Percentiles rank a stretch among this genome's conserved stretches.
Evolutionary conservation across 2,888 invertebrate genomes (phyloP).

Genomic region (Odontothrips loti): DNA sequence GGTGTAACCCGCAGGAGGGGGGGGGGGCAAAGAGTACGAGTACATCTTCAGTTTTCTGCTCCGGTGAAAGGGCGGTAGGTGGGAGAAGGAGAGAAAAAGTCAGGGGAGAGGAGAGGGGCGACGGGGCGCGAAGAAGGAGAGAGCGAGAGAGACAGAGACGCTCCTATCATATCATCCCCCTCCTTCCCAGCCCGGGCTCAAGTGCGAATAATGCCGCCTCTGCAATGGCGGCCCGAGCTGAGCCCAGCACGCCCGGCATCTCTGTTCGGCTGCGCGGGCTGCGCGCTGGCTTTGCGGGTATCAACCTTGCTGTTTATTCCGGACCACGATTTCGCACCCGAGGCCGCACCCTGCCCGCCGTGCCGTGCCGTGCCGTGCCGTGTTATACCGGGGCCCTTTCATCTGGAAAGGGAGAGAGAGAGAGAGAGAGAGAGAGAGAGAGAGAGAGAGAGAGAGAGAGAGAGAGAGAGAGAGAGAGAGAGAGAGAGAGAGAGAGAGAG

Average conservation of each 20-base stretch:
- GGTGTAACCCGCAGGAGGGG: neutral
- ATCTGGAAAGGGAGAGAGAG: neutral
- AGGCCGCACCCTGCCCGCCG: neutral
- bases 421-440: too few species aligned
- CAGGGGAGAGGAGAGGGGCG: neutral
- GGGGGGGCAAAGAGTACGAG: neutral
- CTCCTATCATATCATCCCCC: neutral
- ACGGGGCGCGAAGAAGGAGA: neutral
- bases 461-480: neutral
- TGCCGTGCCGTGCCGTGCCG: too few species aligned
- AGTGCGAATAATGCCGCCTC: neutral
- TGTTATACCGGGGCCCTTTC: neutral
- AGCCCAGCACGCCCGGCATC: neutral
- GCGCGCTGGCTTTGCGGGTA: neutral
- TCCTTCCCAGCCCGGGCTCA: neutral
- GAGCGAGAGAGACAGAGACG: slow-evolving; percentile 2
- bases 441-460: too few species aligned
- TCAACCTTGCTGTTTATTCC: neutral
- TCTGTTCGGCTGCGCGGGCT: neutral
- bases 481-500: slow-evolving; percentile 1
- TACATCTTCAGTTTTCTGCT: neutral
- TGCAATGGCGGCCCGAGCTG: neutral
- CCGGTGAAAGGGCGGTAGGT: neutral
- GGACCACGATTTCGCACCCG: neutral
- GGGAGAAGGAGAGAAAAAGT: neutral